Base-by-base conservation (phyloP, 1,140 invertebrate genomes). In the Drosophila athabasca region DNA sequence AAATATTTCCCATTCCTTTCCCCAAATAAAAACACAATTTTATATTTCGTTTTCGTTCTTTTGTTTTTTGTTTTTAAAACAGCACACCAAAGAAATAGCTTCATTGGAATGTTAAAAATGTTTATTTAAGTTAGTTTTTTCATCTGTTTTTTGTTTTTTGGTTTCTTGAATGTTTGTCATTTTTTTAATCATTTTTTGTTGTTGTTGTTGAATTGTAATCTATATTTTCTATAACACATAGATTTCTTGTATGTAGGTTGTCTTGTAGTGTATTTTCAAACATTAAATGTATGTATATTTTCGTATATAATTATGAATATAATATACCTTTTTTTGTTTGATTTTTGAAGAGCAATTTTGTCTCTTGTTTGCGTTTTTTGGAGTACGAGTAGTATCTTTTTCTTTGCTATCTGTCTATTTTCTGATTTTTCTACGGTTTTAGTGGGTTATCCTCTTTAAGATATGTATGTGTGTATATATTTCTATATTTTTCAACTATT, bases 261-360 rank as follows among this genome's bases (percentile, higher is more conserved):
- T 50, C 29, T 68, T 62, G 29, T 67, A 44, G 54, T 48, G 57
- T 69, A 15, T 49, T 64, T 60, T 69, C 26, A 57, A 69, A 69
- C 64, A 35, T 57, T 49, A 57, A 69, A 43, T 69, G 45, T 69
- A 43, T 53, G 45, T 69, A 43, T 53, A 53, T 62, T 45, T 22
- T 55, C 55, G 62, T 51, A 67, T 49, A 49, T 58, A 48, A 26
- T 45, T 71, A 70, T 53, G 59, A 50, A 29, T 60, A 69, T 41
- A 22, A 49, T 35, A 46, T 46, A 46, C 49, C 54, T 87, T 80
- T 87, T 88, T 89, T 89, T 79, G 72, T 84, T 52, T 89, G 66
- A 68, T 89, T 87, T 88, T 87, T 89, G 83, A 87, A 87, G 83
- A 89, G 83, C 29, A 58, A 65, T 66, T 39, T 64, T 89, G 48